Evolutionary conservation across 2,888 invertebrate genomes (phyloP), one percentile per base, ranked within the genome.

Genomic region (Orchesella flavescens): DNA sequence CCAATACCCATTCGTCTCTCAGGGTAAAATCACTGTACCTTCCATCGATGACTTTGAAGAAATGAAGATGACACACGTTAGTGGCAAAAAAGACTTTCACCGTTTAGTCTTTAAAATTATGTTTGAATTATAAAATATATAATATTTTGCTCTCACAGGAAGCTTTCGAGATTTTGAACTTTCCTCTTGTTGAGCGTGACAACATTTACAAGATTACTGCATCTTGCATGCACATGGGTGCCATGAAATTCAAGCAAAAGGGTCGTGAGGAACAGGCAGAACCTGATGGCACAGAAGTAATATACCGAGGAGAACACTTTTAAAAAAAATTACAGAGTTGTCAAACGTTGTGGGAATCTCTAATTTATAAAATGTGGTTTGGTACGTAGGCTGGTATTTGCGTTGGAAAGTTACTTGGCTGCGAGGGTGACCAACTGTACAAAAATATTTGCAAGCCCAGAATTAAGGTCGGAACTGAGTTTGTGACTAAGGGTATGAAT

Each of bases 11-110:
- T 96, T 94, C 94, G 96, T 98, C 90, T 93, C 97, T 90, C 98
- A 99, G 94, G 98, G 98, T 93, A 97, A 97, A 93, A 94, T 94
- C 90, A 95, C 94, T 90, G 98, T 99, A 91, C 97, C 98, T 90
- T 94, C 93, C 91, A 94, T 99, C 89, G 97, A 99, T 92, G 99
- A 99, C 91, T 94, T 93, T 90, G 98, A 98, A 92, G 98, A 99
- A 94, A 95, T 94, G 93, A 46, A 86, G 86, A 92, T 95, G 89
- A 96, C 96, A 89, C 96, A 96, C 92, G 96, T 96, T 95, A 96
- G 96, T 19, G n/a, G n/a, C n/a, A n/a, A n/a, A n/a, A n/a, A n/a
- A n/a, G n/a, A 34, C 34, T 34, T 34, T 34, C 34, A 34, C 34
- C 34, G 7, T n/a, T n/a, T n/a, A n/a, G n/a, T n/a, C n/a, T n/a